These are phyloP conservation scores for Sebastes miniatus DNA, from an alignment of 2,797 vertebrate genomes.

Conservation along the genomic window DNA sequence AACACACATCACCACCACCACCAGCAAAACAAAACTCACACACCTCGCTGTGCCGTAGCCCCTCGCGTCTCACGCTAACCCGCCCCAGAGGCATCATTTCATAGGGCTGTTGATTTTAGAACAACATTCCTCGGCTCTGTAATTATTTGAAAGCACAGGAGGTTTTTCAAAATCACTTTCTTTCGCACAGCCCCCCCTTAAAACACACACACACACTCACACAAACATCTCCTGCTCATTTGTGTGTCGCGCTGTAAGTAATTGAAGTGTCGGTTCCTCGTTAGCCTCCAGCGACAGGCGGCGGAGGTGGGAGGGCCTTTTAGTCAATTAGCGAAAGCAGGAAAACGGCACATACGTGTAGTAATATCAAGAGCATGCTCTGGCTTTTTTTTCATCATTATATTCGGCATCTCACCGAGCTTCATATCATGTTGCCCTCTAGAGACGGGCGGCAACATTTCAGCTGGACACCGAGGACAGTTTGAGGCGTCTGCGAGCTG, in stretches of 20 bases:
- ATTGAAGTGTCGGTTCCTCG: slow-evolving; percentile 60
- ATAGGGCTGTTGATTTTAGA: slow-evolving; percentile 67
- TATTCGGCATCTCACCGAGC: slow-evolving; percentile 11
- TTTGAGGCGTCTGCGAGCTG: not conserved
- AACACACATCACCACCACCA: not conserved
- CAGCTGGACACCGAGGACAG: not conserved
- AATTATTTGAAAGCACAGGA: slow-evolving; percentile 74
- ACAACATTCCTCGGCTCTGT: slow-evolving; percentile 68
- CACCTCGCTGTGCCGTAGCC: not conserved
- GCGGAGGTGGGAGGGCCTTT: slow-evolving; percentile 35
- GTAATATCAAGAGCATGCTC: slow-evolving; percentile 26
- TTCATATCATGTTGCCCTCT: slow-evolving; percentile 41
- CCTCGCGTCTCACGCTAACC: slow-evolving; percentile 39
- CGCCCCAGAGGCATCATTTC: slow-evolving; percentile 57
- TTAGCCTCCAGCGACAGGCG: slow-evolving; percentile 46
- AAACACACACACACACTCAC: not conserved
- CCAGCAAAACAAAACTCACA: slow-evolving; percentile 16
- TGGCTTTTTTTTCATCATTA: slow-evolving; percentile 21
- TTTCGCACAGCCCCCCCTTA: slow-evolving; percentile 1
- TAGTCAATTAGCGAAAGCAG: slow-evolving; percentile 61
- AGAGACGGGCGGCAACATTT: slow-evolving; percentile 27
- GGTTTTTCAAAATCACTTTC: slow-evolving; percentile 59
- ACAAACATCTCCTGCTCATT: slow-evolving; percentile 47
- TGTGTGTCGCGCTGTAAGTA: slow-evolving; percentile 59
- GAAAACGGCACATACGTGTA: slow-evolving; percentile 45